A percentile compares a stretch with the other conserved stretches of the same genome.
phyloP scores from a whole-genome alignment of 2,797 vertebrate genomes.

The Artibeus jamaicensis region DNA sequence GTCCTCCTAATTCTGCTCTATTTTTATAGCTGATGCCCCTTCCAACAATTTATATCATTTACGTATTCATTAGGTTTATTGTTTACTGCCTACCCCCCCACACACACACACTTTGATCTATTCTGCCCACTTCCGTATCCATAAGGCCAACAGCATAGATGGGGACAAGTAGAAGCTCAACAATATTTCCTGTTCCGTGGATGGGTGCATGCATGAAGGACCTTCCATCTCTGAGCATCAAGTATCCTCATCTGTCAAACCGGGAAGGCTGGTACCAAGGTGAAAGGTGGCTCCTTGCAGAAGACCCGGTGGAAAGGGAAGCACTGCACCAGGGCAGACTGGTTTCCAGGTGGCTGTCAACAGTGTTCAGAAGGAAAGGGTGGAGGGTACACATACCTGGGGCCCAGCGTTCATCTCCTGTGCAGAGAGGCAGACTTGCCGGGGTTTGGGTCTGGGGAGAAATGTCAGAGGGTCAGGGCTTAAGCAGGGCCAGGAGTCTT shows the following conservation, averaged over 20 bases:
- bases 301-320: background rate
- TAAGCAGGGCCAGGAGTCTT: background rate
- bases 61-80: background rate
- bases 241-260: background rate
- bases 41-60: background rate
- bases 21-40: background rate
- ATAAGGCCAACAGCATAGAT: background rate
- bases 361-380: fast-evolving
- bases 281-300: background rate
- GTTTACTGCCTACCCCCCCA: background rate
- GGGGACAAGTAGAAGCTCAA: background rate
- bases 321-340: too few relatives aligned
- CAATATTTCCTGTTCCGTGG: background rate
- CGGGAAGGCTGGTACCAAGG: background rate
- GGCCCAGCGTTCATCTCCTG: background rate
- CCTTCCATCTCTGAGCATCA: background rate
- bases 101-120: background rate
- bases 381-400: background rate
- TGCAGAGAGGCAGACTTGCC: too few relatives aligned
- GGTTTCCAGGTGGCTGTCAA: background rate
- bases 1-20: background rate
- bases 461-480: fast-evolving
- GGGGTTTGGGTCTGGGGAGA: background rate
- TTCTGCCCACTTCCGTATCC: background rate
- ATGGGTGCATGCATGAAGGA: background rate